Base-by-base conservation (phyloP, 1,140 invertebrate species). In the Acyrthosiphon pisum region DNA sequence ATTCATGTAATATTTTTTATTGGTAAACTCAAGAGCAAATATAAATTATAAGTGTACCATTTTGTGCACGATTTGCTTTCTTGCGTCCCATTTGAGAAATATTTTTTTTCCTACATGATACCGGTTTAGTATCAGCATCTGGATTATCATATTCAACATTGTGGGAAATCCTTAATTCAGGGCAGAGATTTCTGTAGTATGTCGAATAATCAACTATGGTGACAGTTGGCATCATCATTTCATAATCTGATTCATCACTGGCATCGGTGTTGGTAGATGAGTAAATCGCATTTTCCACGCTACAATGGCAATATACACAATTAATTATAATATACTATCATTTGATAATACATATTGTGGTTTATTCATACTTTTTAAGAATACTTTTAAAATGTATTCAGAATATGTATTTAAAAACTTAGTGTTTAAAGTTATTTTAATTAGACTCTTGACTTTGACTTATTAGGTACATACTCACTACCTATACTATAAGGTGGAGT, bases 31-130 rank as follows among this genome's bases (percentile, higher is more conserved):
- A 50, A 53, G 48, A n/a, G 14, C 6, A 81, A 76, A 91, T 91
- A 50, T 18, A 90, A 60, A 20, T 46, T 44, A 84, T 84, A 83
- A 46, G 44, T 37, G 2, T 92, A 92, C 91, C 91, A 53, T 92
- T 92, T 92, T 84, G 91, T 37, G 76, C 48, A 26, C 91, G 76
- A 83, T 92, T 92, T 26, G 76, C 76, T 92, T 92, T 92, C 35
- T 35, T 92, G 2, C 91, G 68, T 84, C 91, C 91, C 76, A 92
- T 92, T 37, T 92, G 41, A 37, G 76, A 92, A 50, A 92, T 30
- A 50, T 84, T 92, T 84, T 84, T 92, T 53, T 84, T 92, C 23
- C 60, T 90, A 41, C 44, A 60, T 26, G 88, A 18, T 1, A 30
- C 41, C 0, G 37, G 11, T 41, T 60, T 90, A 56, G 35, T 37